Conservation (phyloP, 2,888 invertebrate genomes). For the Perizoma flavofasciatum region DNA sequence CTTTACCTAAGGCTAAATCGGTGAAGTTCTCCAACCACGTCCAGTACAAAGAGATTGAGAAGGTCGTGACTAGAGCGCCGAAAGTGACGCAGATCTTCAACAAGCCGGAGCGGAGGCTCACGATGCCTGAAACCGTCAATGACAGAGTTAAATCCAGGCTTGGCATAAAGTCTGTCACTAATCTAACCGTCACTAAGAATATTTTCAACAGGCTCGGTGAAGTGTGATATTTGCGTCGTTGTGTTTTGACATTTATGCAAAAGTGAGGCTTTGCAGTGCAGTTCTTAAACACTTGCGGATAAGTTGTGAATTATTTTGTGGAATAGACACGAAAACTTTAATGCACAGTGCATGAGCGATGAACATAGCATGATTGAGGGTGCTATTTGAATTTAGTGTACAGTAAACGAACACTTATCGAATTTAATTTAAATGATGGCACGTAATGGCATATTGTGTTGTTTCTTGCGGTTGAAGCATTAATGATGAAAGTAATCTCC, state of each 20-base stretch:
- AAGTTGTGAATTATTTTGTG: slow-evolving; percentile 1
- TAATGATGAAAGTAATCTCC: too few species aligned
- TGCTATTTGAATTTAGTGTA: slow-evolving; percentile 3
- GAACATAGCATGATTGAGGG: background rate
- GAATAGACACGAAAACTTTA: background rate
- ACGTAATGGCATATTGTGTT: background rate
- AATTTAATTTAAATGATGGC: slow-evolving; percentile 1
- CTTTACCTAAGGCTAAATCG: slow-evolving; percentile 64
- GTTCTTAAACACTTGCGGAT: background rate
- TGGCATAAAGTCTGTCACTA: slow-evolving; percentile 60
- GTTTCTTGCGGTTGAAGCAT: too few species aligned
- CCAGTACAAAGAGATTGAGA: slow-evolving; percentile 76
- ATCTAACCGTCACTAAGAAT: slow-evolving; percentile 66
- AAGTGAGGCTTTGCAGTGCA: slow-evolving; percentile 14
- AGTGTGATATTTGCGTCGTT: slow-evolving; percentile 14
- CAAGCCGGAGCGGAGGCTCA: slow-evolving; percentile 72
- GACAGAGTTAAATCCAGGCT: slow-evolving; percentile 62
- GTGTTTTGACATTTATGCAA: slow-evolving; percentile 10
- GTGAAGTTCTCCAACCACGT: slow-evolving; percentile 76
- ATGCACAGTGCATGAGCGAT: slow-evolving; percentile 1
- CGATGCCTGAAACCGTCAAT: slow-evolving; percentile 61
- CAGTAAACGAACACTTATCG: background rate
- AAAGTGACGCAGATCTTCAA: slow-evolving; percentile 63
- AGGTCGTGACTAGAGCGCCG: slow-evolving; percentile 30
- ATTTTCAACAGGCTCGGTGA: slow-evolving; percentile 65